Conservation (phyloP, 2,888 invertebrate species). For the Drosophila gaucha region DNA sequence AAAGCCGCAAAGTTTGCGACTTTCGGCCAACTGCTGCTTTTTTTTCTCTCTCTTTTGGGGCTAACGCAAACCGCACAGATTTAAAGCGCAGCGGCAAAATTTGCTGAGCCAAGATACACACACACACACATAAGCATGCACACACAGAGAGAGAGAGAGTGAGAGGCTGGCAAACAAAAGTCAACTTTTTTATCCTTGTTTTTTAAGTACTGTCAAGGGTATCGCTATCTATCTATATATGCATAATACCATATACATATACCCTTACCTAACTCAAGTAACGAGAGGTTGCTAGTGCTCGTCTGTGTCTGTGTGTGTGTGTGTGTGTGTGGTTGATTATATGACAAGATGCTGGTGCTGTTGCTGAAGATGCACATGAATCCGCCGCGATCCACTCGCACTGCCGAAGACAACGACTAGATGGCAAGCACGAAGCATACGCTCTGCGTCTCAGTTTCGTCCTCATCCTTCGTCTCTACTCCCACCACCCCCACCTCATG, state of each 20-base stretch:
- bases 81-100: slow-evolving; percentile 54
- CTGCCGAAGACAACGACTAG: slow-evolving; percentile 29
- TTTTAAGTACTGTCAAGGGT: slow-evolving; percentile 81
- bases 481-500: neutral
- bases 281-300: neutral
- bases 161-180: slow-evolving; percentile 69
- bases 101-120: slow-evolving; percentile 50
- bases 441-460: slow-evolving; percentile 27
- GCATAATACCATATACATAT: slow-evolving; percentile 20
- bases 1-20: slow-evolving; percentile 51
- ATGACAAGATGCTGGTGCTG: slow-evolving; percentile 63
- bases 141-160: slow-evolving; percentile 1
- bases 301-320: slow-evolving; percentile 14
- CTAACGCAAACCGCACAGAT: slow-evolving; percentile 56
- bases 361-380: slow-evolving; percentile 35
- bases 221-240: slow-evolving; percentile 75
- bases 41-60: slow-evolving; percentile 5
- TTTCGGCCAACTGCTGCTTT: slow-evolving; percentile 38
- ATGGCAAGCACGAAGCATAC: slow-evolving; percentile 59
- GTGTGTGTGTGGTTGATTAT: slow-evolving; percentile 50
- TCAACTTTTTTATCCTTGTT: slow-evolving; percentile 63
- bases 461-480: neutral
- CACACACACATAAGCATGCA: slow-evolving; percentile 19
- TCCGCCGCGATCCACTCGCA: slow-evolving; percentile 17
- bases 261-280: slow-evolving; percentile 3